phyloP scores from a whole-genome alignment of 92 coral and sea anemone genomes.

The Phenganax subtilis region DNA sequence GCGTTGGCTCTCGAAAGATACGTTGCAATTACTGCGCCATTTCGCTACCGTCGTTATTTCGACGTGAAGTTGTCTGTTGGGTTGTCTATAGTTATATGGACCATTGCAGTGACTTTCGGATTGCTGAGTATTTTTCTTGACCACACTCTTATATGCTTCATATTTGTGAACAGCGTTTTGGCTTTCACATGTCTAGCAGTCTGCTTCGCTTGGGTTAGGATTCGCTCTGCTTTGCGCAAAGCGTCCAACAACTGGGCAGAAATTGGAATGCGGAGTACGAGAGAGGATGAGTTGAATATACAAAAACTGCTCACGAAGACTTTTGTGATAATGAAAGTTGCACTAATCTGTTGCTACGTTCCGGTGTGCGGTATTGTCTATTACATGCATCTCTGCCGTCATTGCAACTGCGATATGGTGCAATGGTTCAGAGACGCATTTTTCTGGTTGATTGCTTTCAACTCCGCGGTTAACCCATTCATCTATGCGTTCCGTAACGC shows the following conservation, averaged over 20 bases:
- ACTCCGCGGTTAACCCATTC: slow-evolving; percentile 20
- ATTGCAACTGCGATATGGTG: slow-evolving; percentile 5
- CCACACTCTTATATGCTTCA: not conserved
- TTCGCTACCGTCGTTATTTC: not conserved
- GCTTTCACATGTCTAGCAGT: not conserved
- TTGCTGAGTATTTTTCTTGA: not conserved
- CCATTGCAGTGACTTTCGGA: not conserved
- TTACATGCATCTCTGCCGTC: slow-evolving; percentile 6
- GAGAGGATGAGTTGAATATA: too few species aligned
- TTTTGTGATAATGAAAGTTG: not conserved
- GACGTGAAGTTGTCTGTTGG: not conserved
- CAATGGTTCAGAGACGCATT: not conserved
- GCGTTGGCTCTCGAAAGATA: slow-evolving; percentile 72
- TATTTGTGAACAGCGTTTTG: not conserved
- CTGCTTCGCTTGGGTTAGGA: not conserved
- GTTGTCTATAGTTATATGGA: not conserved
- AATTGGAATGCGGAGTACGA: too few species aligned
- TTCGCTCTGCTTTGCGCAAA: not conserved
- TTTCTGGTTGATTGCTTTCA: not conserved
- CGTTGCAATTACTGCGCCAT: slow-evolving; percentile 52
- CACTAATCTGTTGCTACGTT: slow-evolving; percentile 4
- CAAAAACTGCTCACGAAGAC: not conserved
- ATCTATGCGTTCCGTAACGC: slow-evolving; percentile 15
- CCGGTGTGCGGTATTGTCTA: slow-evolving; percentile 5
- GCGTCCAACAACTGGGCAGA: too few species aligned